A percentile compares a stretch with the other conserved stretches of the same genome.
phyloP scores from a whole-genome alignment of 1,140 invertebrate genomes.

The Chrysomallon squamiferum region DNA sequence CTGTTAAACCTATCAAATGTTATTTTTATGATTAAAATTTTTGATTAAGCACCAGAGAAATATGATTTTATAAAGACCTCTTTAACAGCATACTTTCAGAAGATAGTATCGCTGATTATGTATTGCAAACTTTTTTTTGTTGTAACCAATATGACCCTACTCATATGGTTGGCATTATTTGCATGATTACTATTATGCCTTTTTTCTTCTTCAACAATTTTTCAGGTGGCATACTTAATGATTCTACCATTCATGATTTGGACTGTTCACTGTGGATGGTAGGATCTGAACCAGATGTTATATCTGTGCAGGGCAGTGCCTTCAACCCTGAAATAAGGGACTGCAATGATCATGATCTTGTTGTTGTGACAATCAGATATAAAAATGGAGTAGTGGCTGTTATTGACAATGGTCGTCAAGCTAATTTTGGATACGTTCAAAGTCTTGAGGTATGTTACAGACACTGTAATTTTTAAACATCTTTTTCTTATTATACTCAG shows the following conservation, averaged over 20 bases:
- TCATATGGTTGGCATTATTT: too few relatives aligned
- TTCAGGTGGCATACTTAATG: slow-evolving; percentile 78
- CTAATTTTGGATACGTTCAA: slow-evolving; percentile 75
- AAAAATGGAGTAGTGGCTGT: slow-evolving; percentile 71
- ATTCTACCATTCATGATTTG: slow-evolving; percentile 77
- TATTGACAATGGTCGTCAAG: slow-evolving; percentile 72
- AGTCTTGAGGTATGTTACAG: slow-evolving; percentile 68
- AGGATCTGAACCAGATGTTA: slow-evolving; percentile 68
- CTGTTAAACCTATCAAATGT: too few relatives aligned
- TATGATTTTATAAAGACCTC: too few relatives aligned
- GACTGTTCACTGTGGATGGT: slow-evolving; percentile 72
- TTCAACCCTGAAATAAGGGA: slow-evolving; percentile 69
- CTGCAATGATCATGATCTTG: slow-evolving; percentile 73
- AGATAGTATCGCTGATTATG: too few relatives aligned
- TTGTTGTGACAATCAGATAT: slow-evolving; percentile 70
- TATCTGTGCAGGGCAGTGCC: slow-evolving; percentile 67
- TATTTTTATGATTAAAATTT: too few relatives aligned
- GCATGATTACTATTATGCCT: too few relatives aligned
- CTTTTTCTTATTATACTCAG: not conserved
- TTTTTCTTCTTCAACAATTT: too few relatives aligned
- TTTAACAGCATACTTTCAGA: too few relatives aligned
- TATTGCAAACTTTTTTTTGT: too few relatives aligned
- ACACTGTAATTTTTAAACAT: not conserved
- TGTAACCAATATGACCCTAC: too few relatives aligned
- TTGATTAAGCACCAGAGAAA: too few relatives aligned